phyloP scores from a whole-genome alignment of 2,797 vertebrate genomes.

The Hippocampus kuda region DNA sequence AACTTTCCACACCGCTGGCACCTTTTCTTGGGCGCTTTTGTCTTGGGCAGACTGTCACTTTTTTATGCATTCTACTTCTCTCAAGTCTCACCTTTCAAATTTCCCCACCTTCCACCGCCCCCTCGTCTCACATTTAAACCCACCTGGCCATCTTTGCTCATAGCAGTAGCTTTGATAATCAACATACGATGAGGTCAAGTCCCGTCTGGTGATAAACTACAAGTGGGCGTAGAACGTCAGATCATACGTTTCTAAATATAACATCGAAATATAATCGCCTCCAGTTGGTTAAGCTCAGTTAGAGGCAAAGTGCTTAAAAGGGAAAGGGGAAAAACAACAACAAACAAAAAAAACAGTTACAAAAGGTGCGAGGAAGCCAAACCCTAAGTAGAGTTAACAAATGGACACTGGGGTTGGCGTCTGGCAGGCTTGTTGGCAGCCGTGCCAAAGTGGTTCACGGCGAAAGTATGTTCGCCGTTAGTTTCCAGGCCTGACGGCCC shows the following conservation, averaged over 20 bases:
- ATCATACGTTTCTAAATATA: background rate
- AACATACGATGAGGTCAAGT: background rate
- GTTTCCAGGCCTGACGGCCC: slow-evolving; percentile 10
- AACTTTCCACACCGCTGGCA: slow-evolving; percentile 5
- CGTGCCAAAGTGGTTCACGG: background rate
- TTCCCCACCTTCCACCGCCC: slow-evolving; percentile 12
- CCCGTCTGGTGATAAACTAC: background rate
- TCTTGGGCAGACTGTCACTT: slow-evolving; percentile 35
- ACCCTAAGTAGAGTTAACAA: background rate
- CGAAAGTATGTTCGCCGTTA: slow-evolving; percentile 19
- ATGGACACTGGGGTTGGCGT: background rate
- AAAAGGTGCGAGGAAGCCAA: background rate
- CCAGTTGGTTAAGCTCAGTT: background rate
- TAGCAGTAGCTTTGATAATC: background rate
- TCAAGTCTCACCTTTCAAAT: slow-evolving; percentile 22
- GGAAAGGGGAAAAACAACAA: background rate
- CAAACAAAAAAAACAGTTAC: background rate
- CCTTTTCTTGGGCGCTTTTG: slow-evolving; percentile 34
- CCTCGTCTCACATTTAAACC: slow-evolving; percentile 7
- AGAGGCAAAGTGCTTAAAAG: background rate
- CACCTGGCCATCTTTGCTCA: background rate
- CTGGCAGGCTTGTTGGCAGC: background rate
- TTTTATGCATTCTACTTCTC: slow-evolving; percentile 37
- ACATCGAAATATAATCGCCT: background rate
- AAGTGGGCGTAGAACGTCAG: background rate